These are phyloP conservation scores for Camarhynchus parvulus DNA, from an alignment of 2,113 vertebrate species.

Conservation along the genomic window DNA sequence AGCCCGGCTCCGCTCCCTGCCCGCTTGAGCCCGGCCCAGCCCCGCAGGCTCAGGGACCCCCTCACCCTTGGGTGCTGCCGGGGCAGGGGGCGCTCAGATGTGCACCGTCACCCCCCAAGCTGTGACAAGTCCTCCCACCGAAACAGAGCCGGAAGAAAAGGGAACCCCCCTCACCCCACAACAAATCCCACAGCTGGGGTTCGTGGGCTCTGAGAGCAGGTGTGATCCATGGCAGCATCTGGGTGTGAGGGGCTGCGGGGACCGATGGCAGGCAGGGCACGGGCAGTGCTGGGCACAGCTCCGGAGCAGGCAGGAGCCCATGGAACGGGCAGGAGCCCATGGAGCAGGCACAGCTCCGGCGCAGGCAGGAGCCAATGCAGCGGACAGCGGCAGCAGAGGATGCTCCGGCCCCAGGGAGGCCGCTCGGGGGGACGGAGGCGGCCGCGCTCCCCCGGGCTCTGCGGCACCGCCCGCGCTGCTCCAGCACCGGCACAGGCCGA, in stretches of 20 bases:
- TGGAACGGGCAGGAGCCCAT: too few relatives aligned
- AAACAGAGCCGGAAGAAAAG: not conserved
- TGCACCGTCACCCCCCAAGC: not conserved
- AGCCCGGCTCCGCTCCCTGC: not conserved
- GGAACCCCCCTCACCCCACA: fast-evolving
- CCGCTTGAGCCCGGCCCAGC: not conserved
- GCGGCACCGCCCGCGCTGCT: not conserved
- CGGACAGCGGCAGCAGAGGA: not conserved
- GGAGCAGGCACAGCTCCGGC: not conserved
- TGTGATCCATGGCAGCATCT: fast-evolving
- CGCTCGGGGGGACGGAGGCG: fast-evolving
- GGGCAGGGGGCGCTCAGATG: not conserved
- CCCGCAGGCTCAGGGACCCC: too few relatives aligned
- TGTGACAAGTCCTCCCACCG: not conserved
- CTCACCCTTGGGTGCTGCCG: not conserved
- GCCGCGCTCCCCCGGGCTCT: not conserved
- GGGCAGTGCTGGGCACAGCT: not conserved
- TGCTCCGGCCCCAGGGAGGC: not conserved
- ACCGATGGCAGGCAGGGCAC: fast-evolving
- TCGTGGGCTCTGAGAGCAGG: not conserved
- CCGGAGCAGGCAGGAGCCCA: too few relatives aligned
- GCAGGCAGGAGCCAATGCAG: not conserved
- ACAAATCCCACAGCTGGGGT: not conserved
- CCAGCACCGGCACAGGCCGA: not conserved
- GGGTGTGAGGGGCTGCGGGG: not conserved